Evolutionary conservation across 1,140 invertebrate species (phyloP), one percentile per base, ranked within the genome.

Genomic region (Physella acuta): DNA sequence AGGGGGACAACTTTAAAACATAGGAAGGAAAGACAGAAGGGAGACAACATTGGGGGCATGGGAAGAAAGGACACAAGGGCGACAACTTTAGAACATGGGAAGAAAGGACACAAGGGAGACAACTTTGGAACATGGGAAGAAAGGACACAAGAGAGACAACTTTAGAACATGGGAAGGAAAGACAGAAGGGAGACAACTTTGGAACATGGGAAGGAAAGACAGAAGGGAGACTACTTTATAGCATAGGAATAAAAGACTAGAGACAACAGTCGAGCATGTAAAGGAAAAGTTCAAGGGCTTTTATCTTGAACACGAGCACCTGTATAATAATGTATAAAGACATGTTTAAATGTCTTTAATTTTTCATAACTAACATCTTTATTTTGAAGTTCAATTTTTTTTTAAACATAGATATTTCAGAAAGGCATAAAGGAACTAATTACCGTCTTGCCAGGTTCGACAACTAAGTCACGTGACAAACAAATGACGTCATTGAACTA

Each of bases 171-270:
- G 26, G 26, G 26, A 56, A 56, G 26, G 53, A 17, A 28, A 56
- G n/a, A n/a, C n/a, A n/a, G n/a, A n/a, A n/a, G n/a, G n/a, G 53
- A 24, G 26, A 28, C 11, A 28, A 8, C 53, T 16, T 8, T 11
- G 17, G 58, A 60, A 33, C 3, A 16, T 16, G 58, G 33, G 28
- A 60, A 60, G 33, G 58, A 60, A 24, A 60, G 33, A 60, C 8
- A 33, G 24, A 8, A 11, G 8, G 24, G 24, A 60, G 30, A 60
- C 5, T 5, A 5, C 4, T 5, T 5, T 24, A 55, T 5, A 24
- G 8, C 4, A 55, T n/a, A 24, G 26, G 11, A 55, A 55, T 5
- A 20, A 11, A 44, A 20, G 20, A 44, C 39, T 8, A 44, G 39
- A 44, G 39, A 44, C 8, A 44, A 20, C 8, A 20, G 20, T 8